A percentile compares a stretch with the other conserved stretches of the same genome.
These are phyloP conservation scores for Temnothorax rugatulus DNA, from an alignment of 2,888 invertebrate genomes.

Conservation along the genomic window DNA sequence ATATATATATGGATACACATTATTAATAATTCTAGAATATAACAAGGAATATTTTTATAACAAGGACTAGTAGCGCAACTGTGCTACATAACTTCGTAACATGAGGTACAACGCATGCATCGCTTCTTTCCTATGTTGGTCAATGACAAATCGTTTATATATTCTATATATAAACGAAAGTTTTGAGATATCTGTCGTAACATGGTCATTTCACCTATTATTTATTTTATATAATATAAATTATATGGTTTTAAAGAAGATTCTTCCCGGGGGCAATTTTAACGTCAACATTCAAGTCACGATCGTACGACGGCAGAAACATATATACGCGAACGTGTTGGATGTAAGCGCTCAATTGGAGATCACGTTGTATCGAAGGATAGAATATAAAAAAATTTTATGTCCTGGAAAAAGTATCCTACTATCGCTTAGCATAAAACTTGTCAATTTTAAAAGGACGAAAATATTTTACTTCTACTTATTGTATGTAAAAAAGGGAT, in stretches of 20 bases:
- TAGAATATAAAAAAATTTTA: neutral
- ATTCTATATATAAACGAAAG: neutral
- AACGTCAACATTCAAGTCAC: constrained; percentile 31
- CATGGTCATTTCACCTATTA: neutral
- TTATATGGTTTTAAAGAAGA: neutral
- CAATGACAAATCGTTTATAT: neutral
- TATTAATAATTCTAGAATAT: neutral
- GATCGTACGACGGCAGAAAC: neutral
- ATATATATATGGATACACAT: neutral
- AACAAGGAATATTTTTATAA: constrained; percentile 9
- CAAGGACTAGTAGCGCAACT: neutral
- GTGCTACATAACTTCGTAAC: neutral
- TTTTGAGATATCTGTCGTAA: neutral
- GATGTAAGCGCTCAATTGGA: neutral
- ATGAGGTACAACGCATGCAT: neutral
- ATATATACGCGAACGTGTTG: constrained; percentile 7
- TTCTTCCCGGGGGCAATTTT: neutral
- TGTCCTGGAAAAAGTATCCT: neutral
- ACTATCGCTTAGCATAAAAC: neutral
- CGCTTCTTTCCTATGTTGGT: neutral
- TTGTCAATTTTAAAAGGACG: neutral
- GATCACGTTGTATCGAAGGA: neutral
- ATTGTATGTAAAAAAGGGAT: neutral
- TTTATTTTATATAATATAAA: neutral
- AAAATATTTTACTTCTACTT: neutral